Conservation (phyloP, 2,113 vertebrate genomes). For the Oryzias woworae region DNA sequence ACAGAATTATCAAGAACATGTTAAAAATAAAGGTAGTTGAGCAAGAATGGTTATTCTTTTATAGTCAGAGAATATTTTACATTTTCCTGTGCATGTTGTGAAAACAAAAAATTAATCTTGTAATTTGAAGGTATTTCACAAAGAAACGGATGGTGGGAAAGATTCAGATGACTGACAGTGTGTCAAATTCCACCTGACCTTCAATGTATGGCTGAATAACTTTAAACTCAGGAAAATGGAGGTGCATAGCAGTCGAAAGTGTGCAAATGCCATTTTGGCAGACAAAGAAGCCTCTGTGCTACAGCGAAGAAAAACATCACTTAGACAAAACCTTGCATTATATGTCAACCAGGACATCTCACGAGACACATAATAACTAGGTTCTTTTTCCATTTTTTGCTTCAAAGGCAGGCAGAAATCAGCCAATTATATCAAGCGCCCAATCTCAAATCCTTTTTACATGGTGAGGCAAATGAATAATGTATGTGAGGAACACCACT, state of each 20-base stretch:
- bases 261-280: constrained; percentile 32
- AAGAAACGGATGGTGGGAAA: constrained; percentile 1
- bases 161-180: constrained; percentile 3
- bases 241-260: constrained; percentile 21
- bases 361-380: neutral
- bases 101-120: no score
- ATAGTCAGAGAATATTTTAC: no score
- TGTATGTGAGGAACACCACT: neutral
- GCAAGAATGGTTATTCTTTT: no score
- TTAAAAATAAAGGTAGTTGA: no score
- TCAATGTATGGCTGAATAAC: constrained; percentile 16
- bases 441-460: neutral
- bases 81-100: no score
- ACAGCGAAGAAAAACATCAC: constrained; percentile 1
- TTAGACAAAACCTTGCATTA: constrained; percentile 22
- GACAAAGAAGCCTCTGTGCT: constrained; percentile 18
- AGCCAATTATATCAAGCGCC: neutral
- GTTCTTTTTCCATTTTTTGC: neutral
- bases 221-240: constrained; percentile 14
- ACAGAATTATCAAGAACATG: no score
- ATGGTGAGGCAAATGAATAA: neutral
- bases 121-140: neutral
- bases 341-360: neutral
- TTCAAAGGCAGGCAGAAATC: constrained; percentile 5
- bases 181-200: constrained; percentile 2